Percentiles rank a stretch among this genome's conserved stretches.
Conservation (phyloP, 1,140 invertebrate genomes). For the Orius laevigatus region DNA sequence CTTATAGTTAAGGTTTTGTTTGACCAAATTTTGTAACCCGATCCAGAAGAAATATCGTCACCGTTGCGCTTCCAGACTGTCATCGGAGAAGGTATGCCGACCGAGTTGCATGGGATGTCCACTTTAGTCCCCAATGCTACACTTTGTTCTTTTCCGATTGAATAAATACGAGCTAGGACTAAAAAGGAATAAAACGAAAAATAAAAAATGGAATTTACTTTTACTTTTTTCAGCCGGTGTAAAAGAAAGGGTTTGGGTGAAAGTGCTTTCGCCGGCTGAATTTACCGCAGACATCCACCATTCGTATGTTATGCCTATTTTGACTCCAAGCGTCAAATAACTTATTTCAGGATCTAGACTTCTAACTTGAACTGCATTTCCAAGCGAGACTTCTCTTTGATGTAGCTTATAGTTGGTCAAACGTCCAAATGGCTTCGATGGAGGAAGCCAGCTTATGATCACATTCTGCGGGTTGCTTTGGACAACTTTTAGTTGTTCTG, state of each 20-base stretch:
- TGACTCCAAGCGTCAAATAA: conserved; percentile 25
- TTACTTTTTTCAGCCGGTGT: neutral
- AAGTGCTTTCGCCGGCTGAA: neutral
- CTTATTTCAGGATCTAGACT: conserved; percentile 15
- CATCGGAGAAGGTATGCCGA: neutral
- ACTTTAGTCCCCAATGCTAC: neutral
- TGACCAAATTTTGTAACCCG: neutral
- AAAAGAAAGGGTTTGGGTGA: neutral
- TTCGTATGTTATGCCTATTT: conserved; percentile 25
- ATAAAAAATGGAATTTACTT: neutral
- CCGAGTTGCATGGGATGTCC: neutral
- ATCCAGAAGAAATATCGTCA: neutral
- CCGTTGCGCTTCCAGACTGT: neutral
- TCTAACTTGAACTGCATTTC: neutral
- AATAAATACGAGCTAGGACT: neutral
- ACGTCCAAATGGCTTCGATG: conserved; percentile 56
- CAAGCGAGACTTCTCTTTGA: conserved; percentile 13
- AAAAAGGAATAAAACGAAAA: neutral
- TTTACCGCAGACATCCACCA: conserved; percentile 30
- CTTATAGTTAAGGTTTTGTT: neutral
- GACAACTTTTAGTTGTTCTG: conserved; percentile 60
- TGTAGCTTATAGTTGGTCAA: conserved; percentile 70
- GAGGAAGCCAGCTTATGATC: conserved; percentile 69
- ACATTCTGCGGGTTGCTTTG: conserved; percentile 57
- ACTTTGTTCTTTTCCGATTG: neutral